Evolutionary conservation across 2,888 invertebrate species (phyloP), one percentile per base, ranked within the genome.

Genomic region (Pachydiplax longipennis): DNA sequence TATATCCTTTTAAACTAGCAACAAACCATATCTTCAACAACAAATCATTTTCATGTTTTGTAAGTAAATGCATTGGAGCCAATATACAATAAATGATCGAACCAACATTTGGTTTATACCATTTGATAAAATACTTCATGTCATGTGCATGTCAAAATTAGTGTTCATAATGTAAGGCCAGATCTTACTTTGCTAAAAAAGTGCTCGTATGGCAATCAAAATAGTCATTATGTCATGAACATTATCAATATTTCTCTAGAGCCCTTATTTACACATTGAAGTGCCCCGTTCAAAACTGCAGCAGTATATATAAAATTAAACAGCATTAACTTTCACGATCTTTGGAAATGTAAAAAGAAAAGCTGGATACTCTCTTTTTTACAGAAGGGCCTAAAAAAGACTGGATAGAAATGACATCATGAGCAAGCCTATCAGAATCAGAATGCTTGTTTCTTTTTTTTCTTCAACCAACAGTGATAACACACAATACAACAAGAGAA

Each of bases 1-100:
- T 87, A 87, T 87, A 87, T 87, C 87, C 87, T 87, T 87, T 87
- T 87, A 87, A 87, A 87, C 87, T 87, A 87, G 87, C 87, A 87
- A 87, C 87, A 87, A 87, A 87, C 87, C 87, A 87, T 87, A 87
- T 87, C 87, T 87, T 87, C 61, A 87, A 87, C 87, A 87, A 87
- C 87, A 87, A 87, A 87, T 87, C 87, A 87, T 87, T 87, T 65
- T 87, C 87, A 87, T 61, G 61, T 87, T 73, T 87, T 61, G 87
- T 87, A 87, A 87, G 87, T 87, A 87, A 87, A 87, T 87, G 87
- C 87, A 87, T 87, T 87, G 87, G 87, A 87, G 87, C 58, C 87
- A 87, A 87, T 87, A 87, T 87, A 87, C 87, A 87, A 87, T 87
- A 87, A 87, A 87, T 61, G 87, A 87, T 87, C 61, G n/a, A 61